Conservation (phyloP, 2,797 vertebrate genomes). For the Sebastes reedi region DNA sequence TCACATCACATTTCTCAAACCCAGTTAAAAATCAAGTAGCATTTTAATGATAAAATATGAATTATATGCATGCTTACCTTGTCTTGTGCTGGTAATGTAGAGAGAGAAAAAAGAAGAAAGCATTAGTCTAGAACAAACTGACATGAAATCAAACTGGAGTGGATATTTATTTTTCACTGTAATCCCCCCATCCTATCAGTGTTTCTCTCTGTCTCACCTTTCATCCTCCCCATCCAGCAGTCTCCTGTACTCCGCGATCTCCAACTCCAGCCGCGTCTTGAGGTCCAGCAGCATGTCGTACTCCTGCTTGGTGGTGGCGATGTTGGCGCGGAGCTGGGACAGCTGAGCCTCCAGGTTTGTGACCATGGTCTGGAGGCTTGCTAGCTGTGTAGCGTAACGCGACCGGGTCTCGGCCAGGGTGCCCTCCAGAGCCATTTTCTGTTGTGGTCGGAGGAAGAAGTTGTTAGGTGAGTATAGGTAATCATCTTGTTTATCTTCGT, state of each 20-base stretch:
- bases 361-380: constrained; percentile 82
- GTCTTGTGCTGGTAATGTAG: constrained; percentile 52
- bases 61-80: constrained; percentile 55
- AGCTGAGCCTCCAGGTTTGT: constrained; percentile 86
- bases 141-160: not conserved
- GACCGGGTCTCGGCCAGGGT: constrained; percentile 75
- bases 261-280: constrained; percentile 91
- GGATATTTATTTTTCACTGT: not conserved
- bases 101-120: constrained; percentile 3
- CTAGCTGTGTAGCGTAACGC: constrained; percentile 66
- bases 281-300: constrained; percentile 90
- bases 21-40: not conserved
- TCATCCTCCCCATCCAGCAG: constrained; percentile 87
- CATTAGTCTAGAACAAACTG: constrained; percentile 13
- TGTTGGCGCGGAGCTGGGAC: constrained; percentile 82
- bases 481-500: not conserved
- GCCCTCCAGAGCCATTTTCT: constrained; percentile 80
- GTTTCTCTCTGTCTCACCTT: constrained; percentile 50
- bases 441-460: not conserved
- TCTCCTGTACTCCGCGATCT: constrained; percentile 92
- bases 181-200: not conserved
- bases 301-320: constrained; percentile 85
- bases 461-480: not conserved
- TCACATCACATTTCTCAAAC: not conserved
- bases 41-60: not conserved